Conservation (phyloP, 2,888 invertebrate genomes). For the Lasioglossum villosulum region DNA sequence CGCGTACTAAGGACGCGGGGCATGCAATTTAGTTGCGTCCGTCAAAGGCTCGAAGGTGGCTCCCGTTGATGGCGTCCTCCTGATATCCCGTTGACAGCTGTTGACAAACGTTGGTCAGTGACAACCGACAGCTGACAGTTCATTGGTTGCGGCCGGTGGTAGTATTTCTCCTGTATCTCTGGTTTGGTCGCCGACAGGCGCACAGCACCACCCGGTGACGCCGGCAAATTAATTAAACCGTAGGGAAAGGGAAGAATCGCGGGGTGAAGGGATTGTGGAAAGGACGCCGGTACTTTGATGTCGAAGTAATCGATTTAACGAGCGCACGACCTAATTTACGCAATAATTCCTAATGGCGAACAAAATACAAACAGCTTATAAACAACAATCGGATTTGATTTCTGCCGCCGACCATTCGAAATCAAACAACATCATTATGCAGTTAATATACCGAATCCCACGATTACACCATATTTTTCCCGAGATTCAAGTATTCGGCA, state of each 20-base stretch:
- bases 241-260: background rate
- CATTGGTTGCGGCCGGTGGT: constrained; percentile 30
- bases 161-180: constrained; percentile 26
- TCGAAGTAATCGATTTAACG: background rate
- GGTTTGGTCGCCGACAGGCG: background rate
- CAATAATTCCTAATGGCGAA: background rate
- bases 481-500: too few relatives aligned
- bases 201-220: background rate
- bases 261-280: background rate
- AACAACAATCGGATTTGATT: background rate
- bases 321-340: background rate
- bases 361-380: background rate
- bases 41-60: constrained; percentile 22
- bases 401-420: background rate
- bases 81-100: constrained; percentile 36
- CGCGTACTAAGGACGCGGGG: background rate
- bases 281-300: constrained; percentile 1
- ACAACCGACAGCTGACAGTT: constrained; percentile 51
- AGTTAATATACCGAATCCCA: background rate
- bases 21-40: constrained; percentile 11
- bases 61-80: constrained; percentile 5
- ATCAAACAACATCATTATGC: background rate
- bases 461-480: too few relatives aligned
- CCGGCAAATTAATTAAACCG: constrained; percentile 34
- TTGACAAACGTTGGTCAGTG: constrained; percentile 43